Conservation (phyloP, 2,797 vertebrate genomes). For the Chaenodraco wilsoni region DNA sequence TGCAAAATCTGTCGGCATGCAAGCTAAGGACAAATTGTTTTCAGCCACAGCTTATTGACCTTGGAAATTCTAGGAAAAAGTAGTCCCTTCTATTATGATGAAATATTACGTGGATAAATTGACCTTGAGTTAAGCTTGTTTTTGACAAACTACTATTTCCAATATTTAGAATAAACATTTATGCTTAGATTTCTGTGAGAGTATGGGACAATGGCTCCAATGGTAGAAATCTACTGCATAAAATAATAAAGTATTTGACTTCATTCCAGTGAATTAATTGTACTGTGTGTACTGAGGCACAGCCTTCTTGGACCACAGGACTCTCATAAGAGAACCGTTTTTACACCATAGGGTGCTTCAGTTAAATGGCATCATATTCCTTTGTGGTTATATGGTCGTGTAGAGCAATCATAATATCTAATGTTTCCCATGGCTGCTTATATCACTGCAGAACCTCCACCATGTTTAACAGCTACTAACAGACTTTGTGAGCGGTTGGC, state of each 20-base stretch:
- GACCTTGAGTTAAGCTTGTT: neutral
- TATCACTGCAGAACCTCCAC: conserved; percentile 40
- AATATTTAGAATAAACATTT: neutral
- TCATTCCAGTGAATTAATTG: conserved; percentile 38
- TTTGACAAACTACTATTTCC: conserved; percentile 4
- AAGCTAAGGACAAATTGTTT: too few relatives aligned
- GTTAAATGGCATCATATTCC: conserved; percentile 64
- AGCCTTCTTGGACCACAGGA: conserved; percentile 17
- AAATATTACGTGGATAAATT: neutral
- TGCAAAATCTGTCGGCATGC: neutral
- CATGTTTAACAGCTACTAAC: conserved; percentile 54
- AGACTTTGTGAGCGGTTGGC: conserved; percentile 33
- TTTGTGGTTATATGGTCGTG: conserved; percentile 54
- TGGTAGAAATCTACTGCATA: neutral
- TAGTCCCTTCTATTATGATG: too few relatives aligned
- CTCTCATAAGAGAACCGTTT: conserved; percentile 26
- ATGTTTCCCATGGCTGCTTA: conserved; percentile 61
- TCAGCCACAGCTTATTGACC: too few relatives aligned
- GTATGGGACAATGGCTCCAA: neutral
- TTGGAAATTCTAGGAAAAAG: too few relatives aligned
- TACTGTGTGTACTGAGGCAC: conserved; percentile 20
- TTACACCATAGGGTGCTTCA: conserved; percentile 50
- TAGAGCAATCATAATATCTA: conserved; percentile 56
- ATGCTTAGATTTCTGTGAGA: neutral
- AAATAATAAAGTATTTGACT: conserved; percentile 11